Evolutionary conservation across 2,888 invertebrate species (phyloP).

Genomic region (Callimorpha dominula): DNA sequence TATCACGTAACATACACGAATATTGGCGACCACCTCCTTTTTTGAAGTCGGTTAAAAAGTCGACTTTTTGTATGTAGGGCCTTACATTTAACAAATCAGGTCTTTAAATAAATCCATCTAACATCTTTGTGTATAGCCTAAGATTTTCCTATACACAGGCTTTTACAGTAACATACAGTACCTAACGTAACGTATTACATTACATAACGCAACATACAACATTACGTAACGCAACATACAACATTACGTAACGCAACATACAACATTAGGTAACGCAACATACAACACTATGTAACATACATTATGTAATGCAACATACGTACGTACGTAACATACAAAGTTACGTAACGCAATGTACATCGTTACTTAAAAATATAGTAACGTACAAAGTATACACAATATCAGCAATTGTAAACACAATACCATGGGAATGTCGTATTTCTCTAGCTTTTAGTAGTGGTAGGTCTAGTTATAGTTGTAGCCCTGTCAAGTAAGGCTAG

Average conservation of each 20-base stretch:
- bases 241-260: not conserved
- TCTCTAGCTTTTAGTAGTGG: not conserved
- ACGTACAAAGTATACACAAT: not conserved
- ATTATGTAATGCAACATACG: not conserved
- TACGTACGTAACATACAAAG: not conserved
- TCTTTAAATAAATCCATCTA: no score
- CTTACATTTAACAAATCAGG: no score
- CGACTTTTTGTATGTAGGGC: no score
- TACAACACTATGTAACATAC: not conserved
- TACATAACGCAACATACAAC: not conserved
- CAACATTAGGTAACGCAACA: not conserved
- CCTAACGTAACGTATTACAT: not conserved
- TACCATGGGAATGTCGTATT: not conserved
- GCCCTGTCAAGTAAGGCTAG: constrained; percentile 90
- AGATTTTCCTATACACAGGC: no score
- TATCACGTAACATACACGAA: no score
- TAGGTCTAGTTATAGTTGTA: constrained; percentile 52
- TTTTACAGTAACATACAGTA: not conserved
- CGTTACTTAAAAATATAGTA: not conserved
- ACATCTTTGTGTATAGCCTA: no score
- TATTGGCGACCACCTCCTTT: no score
- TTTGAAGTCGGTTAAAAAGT: no score
- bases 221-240: not conserved
- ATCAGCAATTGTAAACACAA: not conserved
- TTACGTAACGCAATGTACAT: not conserved